A percentile compares a stretch with the other conserved stretches of the same genome.
phyloP scores from a whole-genome alignment of 2,888 invertebrate genomes.

The Linyphia triangularis region DNA sequence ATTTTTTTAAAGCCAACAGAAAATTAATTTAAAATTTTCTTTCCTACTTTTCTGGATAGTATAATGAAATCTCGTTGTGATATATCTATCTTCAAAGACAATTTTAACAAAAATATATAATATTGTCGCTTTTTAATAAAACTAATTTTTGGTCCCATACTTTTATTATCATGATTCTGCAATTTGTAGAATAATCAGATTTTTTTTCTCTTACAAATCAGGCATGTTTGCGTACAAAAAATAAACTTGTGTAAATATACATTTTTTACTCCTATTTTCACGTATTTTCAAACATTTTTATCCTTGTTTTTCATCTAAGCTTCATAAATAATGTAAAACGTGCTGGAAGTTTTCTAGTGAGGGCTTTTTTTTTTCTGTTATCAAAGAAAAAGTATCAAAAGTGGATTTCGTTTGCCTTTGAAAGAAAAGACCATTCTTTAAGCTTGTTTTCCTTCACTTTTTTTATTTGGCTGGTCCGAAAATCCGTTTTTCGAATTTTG shows the following conservation, averaged over 20 bases:
- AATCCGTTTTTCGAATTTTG: background rate
- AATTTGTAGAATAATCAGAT: background rate
- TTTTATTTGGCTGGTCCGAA: background rate
- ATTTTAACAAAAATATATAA: too few relatives aligned
- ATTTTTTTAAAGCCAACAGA: too few relatives aligned
- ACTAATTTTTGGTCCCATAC: too few relatives aligned
- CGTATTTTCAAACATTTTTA: background rate
- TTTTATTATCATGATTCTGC: too few relatives aligned
- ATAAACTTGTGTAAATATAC: background rate
- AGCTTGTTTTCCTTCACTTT: background rate
- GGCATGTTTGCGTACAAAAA: background rate
- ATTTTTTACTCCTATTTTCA: background rate
- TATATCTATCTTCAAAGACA: too few relatives aligned
- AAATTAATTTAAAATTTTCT: too few relatives aligned
- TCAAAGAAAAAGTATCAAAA: background rate
- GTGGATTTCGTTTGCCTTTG: too few relatives aligned
- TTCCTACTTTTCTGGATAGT: too few relatives aligned
- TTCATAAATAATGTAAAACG: background rate
- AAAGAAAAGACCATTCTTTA: constrained; percentile 3
- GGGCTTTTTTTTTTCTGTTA: background rate
- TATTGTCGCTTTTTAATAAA: too few relatives aligned
- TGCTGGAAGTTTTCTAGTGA: background rate
- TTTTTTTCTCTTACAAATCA: background rate
- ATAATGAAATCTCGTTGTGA: too few relatives aligned
- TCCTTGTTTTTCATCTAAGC: background rate